Evolutionary conservation across 2,888 invertebrate species (phyloP), one percentile per base, ranked within the genome.

Genomic region (Pycnomerus fuliginosus): DNA sequence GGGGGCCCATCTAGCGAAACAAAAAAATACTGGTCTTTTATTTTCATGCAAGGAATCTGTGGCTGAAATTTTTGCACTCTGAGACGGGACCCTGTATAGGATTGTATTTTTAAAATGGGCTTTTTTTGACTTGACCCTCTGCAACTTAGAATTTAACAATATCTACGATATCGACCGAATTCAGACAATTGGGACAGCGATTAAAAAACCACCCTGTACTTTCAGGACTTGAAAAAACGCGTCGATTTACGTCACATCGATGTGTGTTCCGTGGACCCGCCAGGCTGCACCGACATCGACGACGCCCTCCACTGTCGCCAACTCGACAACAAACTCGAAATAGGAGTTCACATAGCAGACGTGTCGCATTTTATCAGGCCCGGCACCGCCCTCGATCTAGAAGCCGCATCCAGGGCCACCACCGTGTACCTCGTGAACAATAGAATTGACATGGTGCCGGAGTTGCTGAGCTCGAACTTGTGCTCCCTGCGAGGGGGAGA

Each of bases 341-440:
- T 96, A 30, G 98, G 98, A 10, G 98, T 99, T 0, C 99, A 99
- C 65, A 99, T 99, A 48, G 99, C 99, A 3, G 99, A 99, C 75
- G 99, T 99, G 3, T 92, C 95, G 1, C 90, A 99, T 74, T 99
- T 98, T 64, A 93, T 99, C 45, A 76, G 93, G 27, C 96, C 97
- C 0, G 85, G 90, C 37, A 95, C 90, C 17, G 90, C 97, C 0
- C 68, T 99, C 34, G 98, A 99, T 63, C 79, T 82, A 53, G 97
- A 98, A 70, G 98, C 98, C 0, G 89, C 92, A 0, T 78, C 83
- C n/a, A 78, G 99, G 54, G 91, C 93, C 3, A 99, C 98, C 0
- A 97, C 98, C 0, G 97, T 98, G 0, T 99, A 99, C 71, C 76
- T 99, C 16, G 93, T 95, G 2, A 96, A 95, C 60, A 88, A 88